Percentiles rank a stretch among this genome's conserved stretches.
phyloP scores from a whole-genome alignment of 2,888 invertebrate genomes.

The Drymonia ruficornis region DNA sequence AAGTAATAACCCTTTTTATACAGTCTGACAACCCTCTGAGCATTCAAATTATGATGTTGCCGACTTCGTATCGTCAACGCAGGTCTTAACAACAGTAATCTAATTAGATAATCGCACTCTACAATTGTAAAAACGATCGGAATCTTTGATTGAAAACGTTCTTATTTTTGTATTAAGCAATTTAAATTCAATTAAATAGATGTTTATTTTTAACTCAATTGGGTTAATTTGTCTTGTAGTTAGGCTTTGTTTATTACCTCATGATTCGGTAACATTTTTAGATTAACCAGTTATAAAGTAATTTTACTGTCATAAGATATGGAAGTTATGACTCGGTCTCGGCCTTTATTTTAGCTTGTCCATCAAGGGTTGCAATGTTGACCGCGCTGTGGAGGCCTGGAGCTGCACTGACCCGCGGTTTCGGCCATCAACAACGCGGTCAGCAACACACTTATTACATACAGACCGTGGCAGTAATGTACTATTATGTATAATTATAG shows the following conservation, averaged over 20 bases:
- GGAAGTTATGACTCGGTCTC: no score
- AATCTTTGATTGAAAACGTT: background rate
- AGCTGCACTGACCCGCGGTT: no score
- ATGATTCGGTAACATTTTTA: background rate
- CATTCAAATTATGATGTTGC: slow-evolving; percentile 2
- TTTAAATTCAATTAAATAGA: background rate
- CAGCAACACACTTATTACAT: no score
- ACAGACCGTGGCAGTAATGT: no score
- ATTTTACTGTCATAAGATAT: no score
- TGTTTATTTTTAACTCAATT: background rate
- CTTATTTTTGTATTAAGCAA: background rate
- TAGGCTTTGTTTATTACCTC: background rate
- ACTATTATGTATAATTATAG: no score
- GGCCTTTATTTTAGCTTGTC: no score
- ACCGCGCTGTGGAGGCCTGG: no score
- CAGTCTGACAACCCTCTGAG: background rate
- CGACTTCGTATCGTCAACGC: slow-evolving; percentile 15
- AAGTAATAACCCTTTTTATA: background rate
- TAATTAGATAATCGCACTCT: slow-evolving; percentile 17
- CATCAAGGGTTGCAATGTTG: no score
- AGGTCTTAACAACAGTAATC: slow-evolving; percentile 22
- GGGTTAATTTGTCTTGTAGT: slow-evolving; percentile 2
- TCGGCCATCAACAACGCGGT: no score
- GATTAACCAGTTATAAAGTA: background rate
- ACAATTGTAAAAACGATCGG: slow-evolving; percentile 11